These are phyloP conservation scores for Microdon myrmicae DNA, from an alignment of 2,888 invertebrate genomes.

Conservation along the genomic window DNA sequence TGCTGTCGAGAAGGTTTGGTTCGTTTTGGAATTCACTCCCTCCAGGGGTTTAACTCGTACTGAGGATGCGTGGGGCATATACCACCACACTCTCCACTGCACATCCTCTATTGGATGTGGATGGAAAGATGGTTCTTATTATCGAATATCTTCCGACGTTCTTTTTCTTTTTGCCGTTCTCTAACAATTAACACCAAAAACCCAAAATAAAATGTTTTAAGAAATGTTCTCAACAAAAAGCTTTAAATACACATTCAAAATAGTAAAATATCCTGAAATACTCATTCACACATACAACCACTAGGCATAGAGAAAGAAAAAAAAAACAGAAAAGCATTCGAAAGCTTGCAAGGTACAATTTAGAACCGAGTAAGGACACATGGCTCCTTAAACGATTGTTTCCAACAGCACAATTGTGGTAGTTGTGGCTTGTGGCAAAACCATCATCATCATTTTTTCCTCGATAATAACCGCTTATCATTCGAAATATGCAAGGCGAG, in stretches of 20 bases:
- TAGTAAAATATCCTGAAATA: no score
- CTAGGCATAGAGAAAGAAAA: no score
- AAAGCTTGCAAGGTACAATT: no score
- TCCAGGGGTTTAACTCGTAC: conserved; percentile 14
- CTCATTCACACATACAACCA: no score
- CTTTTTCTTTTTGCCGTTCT: conserved; percentile 23
- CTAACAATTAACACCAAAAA: neutral
- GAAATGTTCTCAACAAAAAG: neutral
- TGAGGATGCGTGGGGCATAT: conserved; percentile 43
- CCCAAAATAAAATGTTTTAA: neutral
- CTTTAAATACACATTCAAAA: conserved; percentile 1
- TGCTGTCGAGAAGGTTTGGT: conserved; percentile 27
- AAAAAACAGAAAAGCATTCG: no score
- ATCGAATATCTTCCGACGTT: conserved; percentile 27
- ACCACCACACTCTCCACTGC: conserved; percentile 6
- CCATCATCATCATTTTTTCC: conserved; percentile 35
- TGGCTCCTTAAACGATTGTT: conserved; percentile 36
- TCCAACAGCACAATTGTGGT: conserved; percentile 39
- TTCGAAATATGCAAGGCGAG: neutral
- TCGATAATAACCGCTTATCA: conserved; percentile 38
- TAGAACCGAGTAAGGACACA: no score
- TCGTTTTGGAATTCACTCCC: conserved; percentile 30
- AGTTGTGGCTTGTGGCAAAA: conserved; percentile 37
- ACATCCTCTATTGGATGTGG: conserved; percentile 1
- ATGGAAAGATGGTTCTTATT: conserved; percentile 8